phyloP scores from a whole-genome alignment of 2,797 vertebrate species.

The Sebastes itinus region DNA sequence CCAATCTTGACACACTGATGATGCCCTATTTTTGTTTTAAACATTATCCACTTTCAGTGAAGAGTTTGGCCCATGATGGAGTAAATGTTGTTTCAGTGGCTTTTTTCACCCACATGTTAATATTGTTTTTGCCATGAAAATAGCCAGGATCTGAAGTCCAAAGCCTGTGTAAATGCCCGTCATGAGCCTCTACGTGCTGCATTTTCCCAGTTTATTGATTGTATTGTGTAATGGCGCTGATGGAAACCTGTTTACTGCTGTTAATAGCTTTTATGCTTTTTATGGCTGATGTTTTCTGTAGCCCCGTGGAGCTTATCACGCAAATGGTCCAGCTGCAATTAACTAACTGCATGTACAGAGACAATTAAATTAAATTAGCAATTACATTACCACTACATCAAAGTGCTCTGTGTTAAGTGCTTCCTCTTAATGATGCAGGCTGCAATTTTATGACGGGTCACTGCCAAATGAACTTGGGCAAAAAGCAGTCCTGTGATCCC shows the following conservation, averaged over 20 bases:
- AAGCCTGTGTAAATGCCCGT: not conserved
- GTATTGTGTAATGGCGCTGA: slow-evolving; percentile 48
- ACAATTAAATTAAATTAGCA: slow-evolving; percentile 80
- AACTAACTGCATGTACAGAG: slow-evolving; percentile 68
- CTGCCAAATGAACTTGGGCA: slow-evolving; percentile 49
- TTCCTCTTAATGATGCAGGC: slow-evolving; percentile 58
- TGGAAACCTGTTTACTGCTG: slow-evolving; percentile 67
- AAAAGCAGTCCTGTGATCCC: slow-evolving; percentile 35
- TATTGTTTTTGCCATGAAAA: not conserved
- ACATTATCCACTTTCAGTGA: not conserved
- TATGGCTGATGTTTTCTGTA: slow-evolving; percentile 64
- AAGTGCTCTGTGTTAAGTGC: slow-evolving; percentile 70
- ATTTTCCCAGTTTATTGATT: slow-evolving; percentile 41
- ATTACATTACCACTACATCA: slow-evolving; percentile 76
- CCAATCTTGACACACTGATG: not conserved
- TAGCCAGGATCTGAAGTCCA: not conserved
- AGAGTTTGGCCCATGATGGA: not conserved
- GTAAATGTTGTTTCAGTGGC: not conserved
- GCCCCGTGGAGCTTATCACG: slow-evolving; percentile 59
- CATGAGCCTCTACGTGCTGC: not conserved
- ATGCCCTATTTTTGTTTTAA: not conserved
- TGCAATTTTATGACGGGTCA: slow-evolving; percentile 62
- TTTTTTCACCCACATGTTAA: not conserved
- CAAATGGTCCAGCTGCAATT: slow-evolving; percentile 74
- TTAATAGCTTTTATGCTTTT: slow-evolving; percentile 70